Evolutionary conservation across 1,140 invertebrate species (phyloP), one percentile per base, ranked within the genome.

Genomic region (Ctenoplectra terminalis): DNA sequence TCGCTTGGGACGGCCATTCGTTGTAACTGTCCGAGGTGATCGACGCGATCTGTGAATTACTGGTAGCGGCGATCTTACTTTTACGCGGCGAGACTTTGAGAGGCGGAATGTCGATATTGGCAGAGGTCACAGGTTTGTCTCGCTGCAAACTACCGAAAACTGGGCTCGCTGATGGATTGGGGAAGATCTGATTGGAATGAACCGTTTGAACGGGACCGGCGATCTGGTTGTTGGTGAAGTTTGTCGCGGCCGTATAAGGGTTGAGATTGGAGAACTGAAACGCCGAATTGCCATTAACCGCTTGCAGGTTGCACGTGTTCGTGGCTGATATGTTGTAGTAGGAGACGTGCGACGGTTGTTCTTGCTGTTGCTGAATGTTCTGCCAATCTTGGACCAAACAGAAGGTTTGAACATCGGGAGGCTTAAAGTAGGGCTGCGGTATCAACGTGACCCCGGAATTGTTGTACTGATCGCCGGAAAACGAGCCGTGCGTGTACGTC

Each of bases 401-500:
- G 50, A 89, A 82, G 1, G 90, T 63, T 60, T 91, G 91, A 5
- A 89, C 56, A 9, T 92, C 91, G 2, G 82, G 81, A 1, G 92
- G 80, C 26, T 92, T 92, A 54, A 88, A 92, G 56, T 89, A 92
- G 0, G 91, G 75, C 34, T 91, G 91, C 2, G 89, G 85, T 58
- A 92, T 67, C n/a, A 91, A 43, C 23, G 85, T 37, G 3, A 91
- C 69, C 29, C 81, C 87, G 7, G 87, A 87, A 67, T 86, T 85
- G 31, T 60, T 77, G 63, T 91, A 92, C 40, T 87, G 84, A 20
- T 93, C 91, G n/a, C 31, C 75, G 8, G 88, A 56, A 17, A 87
- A 90, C 0, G 88, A 80, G 50, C 81, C 85, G 17, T 88, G 87
- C 3, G 84, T 67, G 54, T 90, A 90, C 0, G 81, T 90, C 1